These are phyloP conservation scores for Muscicapa striata DNA, from an alignment of 2,797 vertebrate genomes.

Conservation along the genomic window DNA sequence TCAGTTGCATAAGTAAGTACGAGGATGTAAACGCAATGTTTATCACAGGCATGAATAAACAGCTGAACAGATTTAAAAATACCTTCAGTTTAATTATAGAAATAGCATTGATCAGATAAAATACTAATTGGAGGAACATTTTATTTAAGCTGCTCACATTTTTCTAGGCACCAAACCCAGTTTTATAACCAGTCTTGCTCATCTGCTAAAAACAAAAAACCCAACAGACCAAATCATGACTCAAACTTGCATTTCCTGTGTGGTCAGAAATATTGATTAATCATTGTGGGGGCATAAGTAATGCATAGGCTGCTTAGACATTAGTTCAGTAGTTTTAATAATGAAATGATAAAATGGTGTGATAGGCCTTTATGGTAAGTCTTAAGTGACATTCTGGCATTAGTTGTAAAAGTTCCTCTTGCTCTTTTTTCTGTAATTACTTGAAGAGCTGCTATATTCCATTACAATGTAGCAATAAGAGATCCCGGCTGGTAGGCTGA, in stretches of 20 bases:
- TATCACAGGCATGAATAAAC: slow-evolving; percentile 23
- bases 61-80: slow-evolving; percentile 6
- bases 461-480: slow-evolving; percentile 35
- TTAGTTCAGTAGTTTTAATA: background rate
- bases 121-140: background rate
- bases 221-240: background rate
- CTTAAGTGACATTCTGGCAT: background rate
- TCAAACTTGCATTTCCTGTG: background rate
- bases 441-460: background rate
- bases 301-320: background rate
- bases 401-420: background rate
- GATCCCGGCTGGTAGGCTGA: background rate
- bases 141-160: background rate
- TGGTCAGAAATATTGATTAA: background rate
- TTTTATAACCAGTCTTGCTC: background rate
- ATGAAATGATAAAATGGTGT: background rate
- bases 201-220: background rate
- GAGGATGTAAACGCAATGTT: background rate
- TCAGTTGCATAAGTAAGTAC: background rate
- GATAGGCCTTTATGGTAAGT: background rate
- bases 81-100: background rate
- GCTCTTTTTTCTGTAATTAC: background rate
- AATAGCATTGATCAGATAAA: background rate
- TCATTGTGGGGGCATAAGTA: background rate
- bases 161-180: background rate